These are phyloP conservation scores for Platysternon megacephalum DNA, from an alignment of 2,113 vertebrate genomes.

Conservation along the genomic window DNA sequence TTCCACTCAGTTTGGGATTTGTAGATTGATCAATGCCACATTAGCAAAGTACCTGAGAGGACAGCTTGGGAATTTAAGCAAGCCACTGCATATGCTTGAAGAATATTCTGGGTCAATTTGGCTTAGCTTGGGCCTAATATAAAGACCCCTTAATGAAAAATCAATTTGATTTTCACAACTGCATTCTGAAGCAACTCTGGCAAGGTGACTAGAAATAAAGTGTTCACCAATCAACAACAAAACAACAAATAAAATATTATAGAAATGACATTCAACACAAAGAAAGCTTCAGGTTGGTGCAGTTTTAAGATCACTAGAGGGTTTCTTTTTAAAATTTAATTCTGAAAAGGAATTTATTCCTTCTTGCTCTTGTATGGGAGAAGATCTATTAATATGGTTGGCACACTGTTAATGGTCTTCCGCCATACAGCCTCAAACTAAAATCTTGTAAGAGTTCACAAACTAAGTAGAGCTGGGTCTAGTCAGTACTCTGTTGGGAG, in stretches of 20 bases:
- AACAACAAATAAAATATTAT: slow-evolving; percentile 1
- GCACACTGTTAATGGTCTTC: neutral
- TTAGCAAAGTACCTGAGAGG: slow-evolving; percentile 80
- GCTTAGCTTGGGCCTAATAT: slow-evolving; percentile 62
- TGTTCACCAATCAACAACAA: slow-evolving; percentile 43
- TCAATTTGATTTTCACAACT: slow-evolving; percentile 72
- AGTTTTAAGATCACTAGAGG: slow-evolving; percentile 9
- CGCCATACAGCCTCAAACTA: neutral
- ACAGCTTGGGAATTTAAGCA: slow-evolving; percentile 71
- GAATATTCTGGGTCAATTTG: slow-evolving; percentile 70
- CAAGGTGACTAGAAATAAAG: slow-evolving; percentile 65
- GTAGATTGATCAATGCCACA: slow-evolving; percentile 86
- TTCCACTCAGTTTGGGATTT: slow-evolving; percentile 73
- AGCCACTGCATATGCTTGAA: slow-evolving; percentile 64
- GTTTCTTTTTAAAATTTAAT: slow-evolving; percentile 23
- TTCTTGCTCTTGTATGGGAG: neutral
- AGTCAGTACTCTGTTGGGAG: neutral
- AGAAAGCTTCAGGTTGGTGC: neutral
- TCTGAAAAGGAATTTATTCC: slow-evolving; percentile 17
- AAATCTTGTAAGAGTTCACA: neutral
- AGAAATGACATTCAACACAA: slow-evolving; percentile 6
- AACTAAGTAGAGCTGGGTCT: neutral
- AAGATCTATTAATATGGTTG: neutral
- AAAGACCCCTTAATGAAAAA: slow-evolving; percentile 76
- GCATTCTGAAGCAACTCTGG: slow-evolving; percentile 50